Evolutionary conservation across 1,140 invertebrate species (phyloP), one percentile per base, ranked within the genome.

Genomic region (Scylla paramamosain): DNA sequence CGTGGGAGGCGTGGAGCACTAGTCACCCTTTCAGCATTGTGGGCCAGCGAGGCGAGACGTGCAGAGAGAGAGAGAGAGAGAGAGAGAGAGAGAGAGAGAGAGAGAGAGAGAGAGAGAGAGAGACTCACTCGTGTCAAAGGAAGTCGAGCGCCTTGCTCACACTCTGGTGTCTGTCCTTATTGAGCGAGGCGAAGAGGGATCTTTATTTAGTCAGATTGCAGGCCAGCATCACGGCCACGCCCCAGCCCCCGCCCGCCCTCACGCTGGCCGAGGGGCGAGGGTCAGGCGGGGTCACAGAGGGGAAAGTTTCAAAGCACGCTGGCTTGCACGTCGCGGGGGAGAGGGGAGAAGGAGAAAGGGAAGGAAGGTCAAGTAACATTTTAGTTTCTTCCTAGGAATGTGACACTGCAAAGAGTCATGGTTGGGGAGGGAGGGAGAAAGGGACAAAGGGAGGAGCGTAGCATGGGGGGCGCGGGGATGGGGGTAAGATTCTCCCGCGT

Each of bases 221-320:
- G 67, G 67, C 20, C 67, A 77, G 67, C 12, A 77, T 77, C 67
- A n/a, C 67, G 20, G n/a, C 67, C 67, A 77, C 67, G 67, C 67
- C 67, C 67, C 67, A 16, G 67, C 46, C 29, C 46, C n/a, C 89
- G n/a, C 28, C 39, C 31, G 16, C 84, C 84, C 31, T 8, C 31
- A 32, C 29, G 12, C 84, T 46, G 39, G 10, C n/a, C 25, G n/a
- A 59, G 25, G 14, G 84, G 31, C 46, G 28, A 28, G 88, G 32
- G 88, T 45, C 32, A 45, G 46, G n/a, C 28, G 31, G 89, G 89
- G 89, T 67, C 89, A 91, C 46, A 28, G 10, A n/a, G 89, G 89
- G 46, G 89, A 91, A 59, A 59, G 88, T 52, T 28, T 91, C 48
- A 59, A 59, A 48, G 25, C 48, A 59, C 12, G n/a, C n/a, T 91